phyloP scores from a whole-genome alignment of 1,140 invertebrate species.

The Cydia amplana region DNA sequence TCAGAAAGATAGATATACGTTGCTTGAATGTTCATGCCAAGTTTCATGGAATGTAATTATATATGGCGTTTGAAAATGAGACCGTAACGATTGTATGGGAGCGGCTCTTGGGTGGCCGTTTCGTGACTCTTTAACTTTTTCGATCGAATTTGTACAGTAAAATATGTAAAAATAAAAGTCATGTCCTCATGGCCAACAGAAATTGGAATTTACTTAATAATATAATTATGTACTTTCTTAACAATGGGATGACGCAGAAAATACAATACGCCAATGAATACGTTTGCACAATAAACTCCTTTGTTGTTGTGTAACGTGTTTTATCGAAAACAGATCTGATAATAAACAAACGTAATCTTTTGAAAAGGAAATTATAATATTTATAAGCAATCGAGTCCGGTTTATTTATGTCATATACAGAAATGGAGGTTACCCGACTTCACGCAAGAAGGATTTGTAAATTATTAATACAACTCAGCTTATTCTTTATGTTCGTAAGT shows the following conservation, averaged over 20 bases:
- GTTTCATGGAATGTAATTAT: too few relatives aligned
- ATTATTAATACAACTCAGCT: not conserved
- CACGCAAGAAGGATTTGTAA: not conserved
- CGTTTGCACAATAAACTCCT: constrained; percentile 26
- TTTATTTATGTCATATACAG: not conserved
- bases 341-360: constrained; percentile 26
- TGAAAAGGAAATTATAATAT: not conserved
- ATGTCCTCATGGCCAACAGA: not conserved
- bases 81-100: too few relatives aligned
- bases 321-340: constrained; percentile 19
- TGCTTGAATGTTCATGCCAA: too few relatives aligned
- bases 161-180: not conserved
- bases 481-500: constrained; percentile 10
- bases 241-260: not conserved
- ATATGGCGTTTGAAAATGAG: too few relatives aligned
- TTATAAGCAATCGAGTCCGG: constrained; percentile 18
- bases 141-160: not conserved
- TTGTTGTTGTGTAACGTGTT: constrained; percentile 30
- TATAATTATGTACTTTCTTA: not conserved
- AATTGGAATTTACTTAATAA: not conserved
- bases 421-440: constrained; percentile 18
- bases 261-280: not conserved
- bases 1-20: too few relatives aligned
- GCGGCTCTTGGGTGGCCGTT: too few relatives aligned
- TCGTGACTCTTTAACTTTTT: not conserved